These are phyloP conservation scores for Heliopora coerulea DNA, from an alignment of 92 coral and sea anemone species.

Conservation along the genomic window DNA sequence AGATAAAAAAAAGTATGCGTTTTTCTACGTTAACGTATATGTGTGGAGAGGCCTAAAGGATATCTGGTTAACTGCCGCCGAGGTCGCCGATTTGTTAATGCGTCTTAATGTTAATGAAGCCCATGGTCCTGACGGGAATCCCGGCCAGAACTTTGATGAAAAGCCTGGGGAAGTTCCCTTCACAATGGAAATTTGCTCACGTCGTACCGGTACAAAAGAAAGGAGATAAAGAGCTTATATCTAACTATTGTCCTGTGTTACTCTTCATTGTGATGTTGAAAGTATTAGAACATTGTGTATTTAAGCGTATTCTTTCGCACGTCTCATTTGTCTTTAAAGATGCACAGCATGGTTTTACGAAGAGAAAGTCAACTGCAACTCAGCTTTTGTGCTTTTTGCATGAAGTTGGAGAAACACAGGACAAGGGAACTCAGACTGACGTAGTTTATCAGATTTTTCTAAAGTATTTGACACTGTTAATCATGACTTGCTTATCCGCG, in stretches of 20 bases:
- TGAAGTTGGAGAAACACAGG: no score
- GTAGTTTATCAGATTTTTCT: not conserved
- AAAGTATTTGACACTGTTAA: not conserved
- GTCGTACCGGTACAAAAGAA: conserved; percentile 31
- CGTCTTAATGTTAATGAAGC: conserved; percentile 17
- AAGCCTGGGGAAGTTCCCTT: conserved; percentile 10
- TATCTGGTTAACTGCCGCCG: conserved; percentile 1
- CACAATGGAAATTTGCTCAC: conserved; percentile 25
- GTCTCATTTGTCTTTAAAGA: no score
- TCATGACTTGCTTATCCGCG: not conserved
- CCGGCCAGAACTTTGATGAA: conserved; percentile 24
- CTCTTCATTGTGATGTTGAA: no score
- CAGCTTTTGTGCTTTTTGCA: no score
- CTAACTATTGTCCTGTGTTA: no score
- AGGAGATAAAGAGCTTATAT: not conserved
- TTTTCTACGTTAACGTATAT: no score
- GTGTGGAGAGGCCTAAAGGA: not conserved
- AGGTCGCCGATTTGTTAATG: conserved; percentile 26
- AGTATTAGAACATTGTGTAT: no score
- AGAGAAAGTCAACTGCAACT: no score
- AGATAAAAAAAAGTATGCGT: no score
- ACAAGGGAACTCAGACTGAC: no score
- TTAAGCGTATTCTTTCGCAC: no score
- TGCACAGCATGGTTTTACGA: no score
- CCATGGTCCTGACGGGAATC: conserved; percentile 28